Base-by-base conservation (phyloP, 2,113 vertebrate species). In the Phalacrocorax brasilianus region DNA sequence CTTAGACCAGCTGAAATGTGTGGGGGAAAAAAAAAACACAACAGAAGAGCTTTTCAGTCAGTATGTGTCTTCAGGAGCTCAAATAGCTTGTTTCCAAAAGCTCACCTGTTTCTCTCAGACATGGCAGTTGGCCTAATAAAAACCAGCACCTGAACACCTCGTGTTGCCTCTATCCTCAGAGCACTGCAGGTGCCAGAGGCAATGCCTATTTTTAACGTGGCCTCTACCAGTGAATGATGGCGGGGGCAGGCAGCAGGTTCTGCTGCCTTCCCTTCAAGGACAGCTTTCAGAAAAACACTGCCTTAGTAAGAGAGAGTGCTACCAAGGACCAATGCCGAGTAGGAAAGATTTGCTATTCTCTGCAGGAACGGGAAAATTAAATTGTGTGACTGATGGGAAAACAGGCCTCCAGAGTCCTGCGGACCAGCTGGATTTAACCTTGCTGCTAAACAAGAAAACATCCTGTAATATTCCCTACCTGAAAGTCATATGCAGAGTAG, bases 401-500 rank as follows among this genome's bases (percentile, higher is more conserved):
- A 82, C 84, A 88, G 66, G n/a, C 12, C 17, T 33, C 33, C 5
- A 3, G 32, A 66, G 65, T 30, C 45, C 68, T 71, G 33, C 20
- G 32, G 86, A 53, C 24, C 2, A 3, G 47, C 73, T 87, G 78
- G 44, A n/a, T 80, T 95, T 91, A 83, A 95, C 78, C 83, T 91
- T 93, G 66, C 32, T 4, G 24, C 40, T 35, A 44, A 72, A n/a
- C 23, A 85, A 89, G 47, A 68, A 52, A 85, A 82, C 18, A 81
- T 38, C 62, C 50, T 38, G 22, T 73, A 83, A 89, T 0, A 3
- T 61, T 80, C 62, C 96, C 58, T 98, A 99, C 99, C 99, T 99
- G 99, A 90, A 99, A 98, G 98, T 99, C 99, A 4, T 99, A 99
- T 12, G 99, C 98, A 0, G 99, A 99, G 98, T 99, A 99, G 11